A percentile compares a stretch with the other conserved stretches of the same genome.
phyloP scores from a whole-genome alignment of 2,113 vertebrate species.

The Motacilla tschutschensis region DNA sequence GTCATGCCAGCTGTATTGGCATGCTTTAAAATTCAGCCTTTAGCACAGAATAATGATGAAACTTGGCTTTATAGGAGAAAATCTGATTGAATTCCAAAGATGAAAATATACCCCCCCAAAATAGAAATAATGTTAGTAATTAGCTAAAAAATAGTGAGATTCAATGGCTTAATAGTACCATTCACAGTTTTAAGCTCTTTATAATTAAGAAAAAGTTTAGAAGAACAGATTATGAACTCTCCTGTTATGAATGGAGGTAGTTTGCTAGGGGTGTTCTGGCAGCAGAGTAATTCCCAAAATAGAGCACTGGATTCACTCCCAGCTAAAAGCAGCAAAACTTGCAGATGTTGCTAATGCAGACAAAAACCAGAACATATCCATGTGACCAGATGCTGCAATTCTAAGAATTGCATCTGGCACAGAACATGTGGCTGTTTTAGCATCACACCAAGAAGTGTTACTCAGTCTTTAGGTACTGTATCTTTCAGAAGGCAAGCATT shows the following conservation, averaged over 20 bases:
- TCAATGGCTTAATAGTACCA: slow-evolving; percentile 51
- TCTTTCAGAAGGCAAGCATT: neutral
- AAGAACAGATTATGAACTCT: slow-evolving; percentile 41
- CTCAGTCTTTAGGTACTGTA: neutral
- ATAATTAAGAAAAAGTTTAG: slow-evolving; percentile 56
- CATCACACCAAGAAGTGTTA: neutral
- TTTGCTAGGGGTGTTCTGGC: slow-evolving; percentile 52
- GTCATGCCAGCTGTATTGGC: slow-evolving; percentile 61
- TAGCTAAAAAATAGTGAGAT: slow-evolving; percentile 44
- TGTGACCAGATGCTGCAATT: neutral
- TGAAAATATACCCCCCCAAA: slow-evolving; percentile 39
- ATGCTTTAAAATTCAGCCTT: slow-evolving; percentile 33
- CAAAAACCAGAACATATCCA: neutral
- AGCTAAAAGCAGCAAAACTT: slow-evolving; percentile 54
- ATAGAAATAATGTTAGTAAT: slow-evolving; percentile 66
- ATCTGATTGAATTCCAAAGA: slow-evolving; percentile 44
- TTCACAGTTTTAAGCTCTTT: slow-evolving; percentile 52
- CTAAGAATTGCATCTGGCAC: slow-evolving; percentile 22
- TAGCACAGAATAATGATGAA: slow-evolving; percentile 52
- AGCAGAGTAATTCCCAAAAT: slow-evolving; percentile 49
- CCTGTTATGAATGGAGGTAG: slow-evolving; percentile 54
- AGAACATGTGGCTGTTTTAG: neutral
- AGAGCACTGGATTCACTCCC: slow-evolving; percentile 49
- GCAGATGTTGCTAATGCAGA: slow-evolving; percentile 57
- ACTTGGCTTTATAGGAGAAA: slow-evolving; percentile 39